Percentiles rank a stretch among this genome's conserved stretches.
These are phyloP conservation scores for Noctua comes DNA, from an alignment of 2,888 invertebrate genomes.

Conservation along the genomic window DNA sequence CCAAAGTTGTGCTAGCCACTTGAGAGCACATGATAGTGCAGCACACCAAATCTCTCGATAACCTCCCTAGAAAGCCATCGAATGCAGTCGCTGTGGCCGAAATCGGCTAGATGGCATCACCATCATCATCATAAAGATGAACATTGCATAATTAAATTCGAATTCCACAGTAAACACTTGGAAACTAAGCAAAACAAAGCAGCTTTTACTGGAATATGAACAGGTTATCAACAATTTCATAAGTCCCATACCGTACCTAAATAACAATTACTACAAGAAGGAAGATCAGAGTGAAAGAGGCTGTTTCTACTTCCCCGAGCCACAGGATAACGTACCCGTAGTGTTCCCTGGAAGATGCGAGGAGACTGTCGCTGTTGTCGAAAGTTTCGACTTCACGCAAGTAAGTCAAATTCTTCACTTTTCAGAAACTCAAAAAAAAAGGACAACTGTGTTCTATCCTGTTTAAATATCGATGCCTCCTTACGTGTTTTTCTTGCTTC, in stretches of 20 bases:
- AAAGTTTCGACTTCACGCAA: constrained; percentile 69
- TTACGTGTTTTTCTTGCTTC: background rate
- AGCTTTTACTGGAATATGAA: constrained; percentile 64
- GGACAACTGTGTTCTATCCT: background rate
- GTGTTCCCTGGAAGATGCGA: constrained; percentile 81
- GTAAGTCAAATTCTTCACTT: constrained; percentile 62
- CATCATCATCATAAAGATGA: background rate
- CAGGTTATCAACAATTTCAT: constrained; percentile 71
- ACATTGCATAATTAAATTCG: background rate
- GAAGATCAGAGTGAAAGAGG: constrained; percentile 75
- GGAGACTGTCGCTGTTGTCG: constrained; percentile 68
- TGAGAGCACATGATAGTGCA: too few relatives aligned
- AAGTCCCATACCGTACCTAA: constrained; percentile 71
- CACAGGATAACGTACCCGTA: constrained; percentile 74
- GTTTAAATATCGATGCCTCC: background rate
- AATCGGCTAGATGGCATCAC: too few relatives aligned
- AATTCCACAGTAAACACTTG: constrained; percentile 77
- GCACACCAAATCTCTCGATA: too few relatives aligned
- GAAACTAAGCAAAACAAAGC: constrained; percentile 81
- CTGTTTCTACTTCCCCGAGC: constrained; percentile 83
- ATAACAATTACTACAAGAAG: constrained; percentile 71
- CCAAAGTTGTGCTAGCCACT: too few relatives aligned
- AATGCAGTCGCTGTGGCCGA: too few relatives aligned
- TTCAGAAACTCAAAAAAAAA: background rate
- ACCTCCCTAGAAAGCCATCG: too few relatives aligned